Conservation (phyloP, 2,113 vertebrate species). For the Cryptomyrus ogoouensis region DNA sequence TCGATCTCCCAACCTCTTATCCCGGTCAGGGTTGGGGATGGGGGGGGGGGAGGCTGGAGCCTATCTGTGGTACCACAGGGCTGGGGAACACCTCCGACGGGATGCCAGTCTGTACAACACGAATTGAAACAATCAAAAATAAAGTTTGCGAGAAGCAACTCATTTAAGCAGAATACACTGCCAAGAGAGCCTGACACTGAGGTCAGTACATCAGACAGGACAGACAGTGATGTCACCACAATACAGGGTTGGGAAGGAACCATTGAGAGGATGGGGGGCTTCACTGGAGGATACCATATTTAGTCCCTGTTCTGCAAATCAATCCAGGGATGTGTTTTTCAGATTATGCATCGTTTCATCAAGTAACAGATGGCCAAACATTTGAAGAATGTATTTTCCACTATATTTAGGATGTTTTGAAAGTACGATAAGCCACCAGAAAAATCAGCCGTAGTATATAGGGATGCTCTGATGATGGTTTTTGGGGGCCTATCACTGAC, state of each 20-base stretch:
- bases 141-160: background rate
- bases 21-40: background rate
- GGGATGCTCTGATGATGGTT: background rate
- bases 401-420: background rate
- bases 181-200: background rate
- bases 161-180: background rate
- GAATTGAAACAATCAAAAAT: background rate
- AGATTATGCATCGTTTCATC: background rate
- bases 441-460: background rate
- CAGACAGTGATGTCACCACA: slow-evolving; percentile 25
- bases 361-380: background rate
- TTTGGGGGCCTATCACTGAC: background rate
- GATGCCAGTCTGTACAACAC: background rate
- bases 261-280: background rate
- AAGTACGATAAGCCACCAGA: background rate
- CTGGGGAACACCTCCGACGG: background rate
- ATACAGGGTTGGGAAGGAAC: background rate
- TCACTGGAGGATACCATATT: background rate
- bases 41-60: background rate
- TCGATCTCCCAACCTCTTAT: background rate
- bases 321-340: background rate
- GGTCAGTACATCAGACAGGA: background rate
- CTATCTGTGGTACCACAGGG: background rate
- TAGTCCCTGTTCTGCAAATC: background rate
- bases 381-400: background rate